Percentiles rank a stretch among this genome's conserved stretches.
These are phyloP conservation scores for Tetragonula clypearis DNA, from an alignment of 1,140 invertebrate species.

Conservation along the genomic window DNA sequence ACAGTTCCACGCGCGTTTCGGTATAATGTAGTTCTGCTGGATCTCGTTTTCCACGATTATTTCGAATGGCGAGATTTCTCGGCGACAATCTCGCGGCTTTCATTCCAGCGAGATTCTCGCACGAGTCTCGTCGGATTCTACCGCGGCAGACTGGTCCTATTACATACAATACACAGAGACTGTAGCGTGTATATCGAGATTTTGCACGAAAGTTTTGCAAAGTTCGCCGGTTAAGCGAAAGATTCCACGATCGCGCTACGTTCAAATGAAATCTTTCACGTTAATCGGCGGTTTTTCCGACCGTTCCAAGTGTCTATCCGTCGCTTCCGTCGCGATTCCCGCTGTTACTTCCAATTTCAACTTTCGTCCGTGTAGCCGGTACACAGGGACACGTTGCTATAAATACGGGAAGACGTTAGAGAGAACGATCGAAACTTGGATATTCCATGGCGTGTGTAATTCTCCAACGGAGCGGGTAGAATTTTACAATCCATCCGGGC, in stretches of 20 bases:
- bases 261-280: not conserved
- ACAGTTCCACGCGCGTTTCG: constrained; percentile 69
- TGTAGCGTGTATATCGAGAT: not conserved
- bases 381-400: not conserved
- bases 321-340: not conserved
- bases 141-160: not conserved
- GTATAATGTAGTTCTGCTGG: constrained; percentile 60
- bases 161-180: not conserved
- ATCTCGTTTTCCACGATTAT: constrained; percentile 24
- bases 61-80: not conserved
- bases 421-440: not conserved
- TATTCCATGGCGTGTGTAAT: not conserved
- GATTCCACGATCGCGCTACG: no score
- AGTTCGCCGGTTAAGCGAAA: not conserved
- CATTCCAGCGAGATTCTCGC: not conserved
- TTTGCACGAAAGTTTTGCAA: not conserved
- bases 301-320: not conserved
- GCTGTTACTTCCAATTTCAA: constrained; percentile 5
- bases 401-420: not conserved
- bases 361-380: not conserved
- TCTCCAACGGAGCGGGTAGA: not conserved
- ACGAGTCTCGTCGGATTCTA: not conserved
- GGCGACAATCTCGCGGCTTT: not conserved
- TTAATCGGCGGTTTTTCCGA: not conserved
- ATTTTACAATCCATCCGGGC: constrained; percentile 19